A percentile compares a stretch with the other conserved stretches of the same genome.
These are phyloP conservation scores for Apoda limacodes DNA, from an alignment of 2,888 invertebrate genomes.

Conservation along the genomic window DNA sequence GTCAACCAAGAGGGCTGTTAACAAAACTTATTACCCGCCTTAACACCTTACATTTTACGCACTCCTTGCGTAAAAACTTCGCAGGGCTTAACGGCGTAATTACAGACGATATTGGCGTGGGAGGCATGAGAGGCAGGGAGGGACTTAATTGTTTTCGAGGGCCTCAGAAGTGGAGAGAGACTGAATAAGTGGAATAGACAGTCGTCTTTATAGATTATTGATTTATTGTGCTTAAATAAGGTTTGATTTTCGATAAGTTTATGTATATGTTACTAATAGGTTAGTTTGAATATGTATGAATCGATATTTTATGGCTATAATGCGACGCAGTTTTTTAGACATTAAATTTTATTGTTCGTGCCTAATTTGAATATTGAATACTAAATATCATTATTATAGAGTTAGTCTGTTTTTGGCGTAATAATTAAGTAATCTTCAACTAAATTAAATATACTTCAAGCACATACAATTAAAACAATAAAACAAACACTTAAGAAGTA, in stretches of 20 bases:
- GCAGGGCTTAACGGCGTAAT: conserved; percentile 49
- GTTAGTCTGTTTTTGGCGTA: too few relatives aligned
- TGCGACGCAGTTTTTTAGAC: too few relatives aligned
- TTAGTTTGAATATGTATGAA: background rate
- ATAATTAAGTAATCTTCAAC: too few relatives aligned
- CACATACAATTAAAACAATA: too few relatives aligned
- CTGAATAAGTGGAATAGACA: conserved; percentile 36
- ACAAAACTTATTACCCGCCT: conserved; percentile 36
- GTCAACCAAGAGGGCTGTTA: conserved; percentile 20
- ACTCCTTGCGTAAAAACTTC: conserved; percentile 58
- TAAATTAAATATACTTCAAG: too few relatives aligned
- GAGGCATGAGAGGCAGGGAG: conserved; percentile 24
- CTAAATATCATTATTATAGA: too few relatives aligned
- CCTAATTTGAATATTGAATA: too few relatives aligned
- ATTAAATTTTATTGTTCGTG: too few relatives aligned
- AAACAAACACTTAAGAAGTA: too few relatives aligned
- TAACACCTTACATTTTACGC: conserved; percentile 19
- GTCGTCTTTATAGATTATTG: conserved; percentile 39
- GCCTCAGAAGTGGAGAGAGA: conserved; percentile 22
- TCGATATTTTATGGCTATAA: too few relatives aligned
- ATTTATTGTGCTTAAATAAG: conserved; percentile 26
- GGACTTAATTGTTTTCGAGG: conserved; percentile 51
- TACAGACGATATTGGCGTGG: conserved; percentile 38
- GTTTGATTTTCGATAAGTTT: background rate
- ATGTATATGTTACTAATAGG: background rate